Evolutionary conservation across 2,888 invertebrate species (phyloP).

Genomic region (Ochlodes sylvanus): DNA sequence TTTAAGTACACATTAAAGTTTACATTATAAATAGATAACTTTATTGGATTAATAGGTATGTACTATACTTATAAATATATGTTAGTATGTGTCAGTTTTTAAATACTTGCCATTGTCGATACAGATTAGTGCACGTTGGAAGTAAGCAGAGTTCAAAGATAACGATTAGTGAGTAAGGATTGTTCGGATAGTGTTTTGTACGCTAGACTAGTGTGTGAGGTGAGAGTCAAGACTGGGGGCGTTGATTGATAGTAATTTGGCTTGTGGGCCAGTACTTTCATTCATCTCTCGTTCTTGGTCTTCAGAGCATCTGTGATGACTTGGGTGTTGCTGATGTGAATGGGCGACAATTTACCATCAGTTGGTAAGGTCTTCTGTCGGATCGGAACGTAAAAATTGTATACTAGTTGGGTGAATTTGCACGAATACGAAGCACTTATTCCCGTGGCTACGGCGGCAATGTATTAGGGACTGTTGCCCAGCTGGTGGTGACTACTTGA

Average conservation of each 20-base stretch:
- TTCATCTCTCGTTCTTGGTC: too few relatives aligned
- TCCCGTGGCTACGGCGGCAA: too few relatives aligned
- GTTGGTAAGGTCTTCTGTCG: too few relatives aligned
- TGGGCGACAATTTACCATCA: too few relatives aligned
- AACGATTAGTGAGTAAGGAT: slow-evolving; percentile 11
- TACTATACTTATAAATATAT: not conserved
- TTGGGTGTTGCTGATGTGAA: not conserved
- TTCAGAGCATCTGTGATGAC: too few relatives aligned
- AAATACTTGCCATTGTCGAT: slow-evolving; percentile 10
- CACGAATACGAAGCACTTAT: too few relatives aligned
- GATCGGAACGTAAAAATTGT: too few relatives aligned
- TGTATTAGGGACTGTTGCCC: too few relatives aligned
- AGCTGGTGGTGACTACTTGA: too few relatives aligned
- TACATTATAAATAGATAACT: not conserved
- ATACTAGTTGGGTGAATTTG: too few relatives aligned
- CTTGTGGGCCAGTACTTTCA: too few relatives aligned
- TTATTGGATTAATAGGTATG: not conserved
- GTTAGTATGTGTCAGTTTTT: not conserved
- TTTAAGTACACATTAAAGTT: slow-evolving; percentile 9
- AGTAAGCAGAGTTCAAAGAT: not conserved
- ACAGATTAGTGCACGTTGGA: slow-evolving; percentile 5
- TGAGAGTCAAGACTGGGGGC: slow-evolving; percentile 69
- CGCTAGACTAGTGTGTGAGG: slow-evolving; percentile 65
- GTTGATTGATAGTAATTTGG: not conserved
- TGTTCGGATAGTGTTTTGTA: slow-evolving; percentile 44